phyloP scores from a whole-genome alignment of 2,888 invertebrate genomes.

The Pristionchus exspectatus region DNA sequence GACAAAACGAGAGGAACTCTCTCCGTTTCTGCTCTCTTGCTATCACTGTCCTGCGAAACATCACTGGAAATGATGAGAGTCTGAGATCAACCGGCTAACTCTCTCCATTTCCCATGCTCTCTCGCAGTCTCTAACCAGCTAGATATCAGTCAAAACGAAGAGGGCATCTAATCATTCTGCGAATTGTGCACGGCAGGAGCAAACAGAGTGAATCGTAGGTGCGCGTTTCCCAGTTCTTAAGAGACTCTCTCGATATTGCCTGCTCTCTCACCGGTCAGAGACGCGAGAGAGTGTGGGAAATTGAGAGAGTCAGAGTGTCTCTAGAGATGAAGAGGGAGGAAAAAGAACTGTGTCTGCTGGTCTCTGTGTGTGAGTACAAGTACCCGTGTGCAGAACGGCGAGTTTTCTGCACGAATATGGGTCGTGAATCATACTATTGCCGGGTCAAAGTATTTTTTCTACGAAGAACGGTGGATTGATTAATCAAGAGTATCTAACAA shows the following conservation, averaged over 20 bases:
- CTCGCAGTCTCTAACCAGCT: not conserved
- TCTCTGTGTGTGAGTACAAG: not conserved
- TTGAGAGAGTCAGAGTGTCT: not conserved
- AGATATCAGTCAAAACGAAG: not conserved
- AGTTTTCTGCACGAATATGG: too few species aligned
- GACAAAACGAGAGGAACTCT: not conserved
- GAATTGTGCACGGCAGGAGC: not conserved
- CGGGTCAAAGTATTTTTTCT: too few species aligned
- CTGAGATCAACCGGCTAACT: not conserved
- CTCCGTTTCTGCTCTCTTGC: not conserved
- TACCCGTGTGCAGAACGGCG: not conserved
- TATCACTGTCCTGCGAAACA: not conserved
- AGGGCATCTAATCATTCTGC: not conserved
- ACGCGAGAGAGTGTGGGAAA: not conserved
- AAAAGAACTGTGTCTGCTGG: constrained; percentile 6
- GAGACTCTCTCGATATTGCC: not conserved
- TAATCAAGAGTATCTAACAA: too few species aligned
- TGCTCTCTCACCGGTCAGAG: not conserved
- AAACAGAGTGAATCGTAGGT: not conserved
- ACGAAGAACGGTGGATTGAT: too few species aligned
- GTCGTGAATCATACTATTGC: too few species aligned
- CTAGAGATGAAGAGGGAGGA: not conserved
- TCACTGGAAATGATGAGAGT: not conserved
- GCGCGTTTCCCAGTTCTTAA: not conserved
- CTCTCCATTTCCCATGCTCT: not conserved